phyloP scores from a whole-genome alignment of 2,113 vertebrate species.

The Alligator sinensis region DNA sequence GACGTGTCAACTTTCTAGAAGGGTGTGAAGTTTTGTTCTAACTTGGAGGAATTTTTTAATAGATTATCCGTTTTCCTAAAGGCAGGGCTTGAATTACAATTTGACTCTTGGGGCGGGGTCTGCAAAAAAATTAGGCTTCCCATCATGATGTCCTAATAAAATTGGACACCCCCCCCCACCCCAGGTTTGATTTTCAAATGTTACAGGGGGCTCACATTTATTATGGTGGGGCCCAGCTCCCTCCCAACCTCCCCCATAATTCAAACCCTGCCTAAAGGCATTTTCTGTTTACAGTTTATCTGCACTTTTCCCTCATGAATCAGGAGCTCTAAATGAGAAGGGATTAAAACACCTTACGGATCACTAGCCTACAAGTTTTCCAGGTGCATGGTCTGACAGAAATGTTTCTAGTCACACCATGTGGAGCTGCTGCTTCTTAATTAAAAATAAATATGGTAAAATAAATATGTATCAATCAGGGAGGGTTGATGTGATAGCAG shows the following conservation, averaged over 20 bases:
- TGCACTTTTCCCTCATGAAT: constrained; percentile 57
- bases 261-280: constrained; percentile 15
- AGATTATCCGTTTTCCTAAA: constrained; percentile 55
- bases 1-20: constrained; percentile 29
- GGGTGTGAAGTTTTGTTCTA: constrained; percentile 41
- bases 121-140: too few species aligned
- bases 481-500: not conserved
- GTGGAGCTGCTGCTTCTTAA: constrained; percentile 1
- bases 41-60: constrained; percentile 28
- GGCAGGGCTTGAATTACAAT: too few species aligned
- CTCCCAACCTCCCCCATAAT: too few species aligned
- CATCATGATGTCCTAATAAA: too few species aligned
- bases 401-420: constrained; percentile 18
- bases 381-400: constrained; percentile 22
- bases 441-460: constrained; percentile 1
- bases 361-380: constrained; percentile 25
- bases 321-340: constrained; percentile 34
- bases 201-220: too few species aligned
- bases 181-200: too few species aligned
- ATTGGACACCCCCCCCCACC: too few species aligned
- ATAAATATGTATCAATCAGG: not conserved
- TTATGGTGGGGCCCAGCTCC: too few species aligned
- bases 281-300: constrained; percentile 41
- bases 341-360: constrained; percentile 44
- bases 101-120: too few species aligned